Evolutionary conservation across 1,140 invertebrate species (phyloP), one percentile per base, ranked within the genome.

Genomic region (Drosophila persimilis): DNA sequence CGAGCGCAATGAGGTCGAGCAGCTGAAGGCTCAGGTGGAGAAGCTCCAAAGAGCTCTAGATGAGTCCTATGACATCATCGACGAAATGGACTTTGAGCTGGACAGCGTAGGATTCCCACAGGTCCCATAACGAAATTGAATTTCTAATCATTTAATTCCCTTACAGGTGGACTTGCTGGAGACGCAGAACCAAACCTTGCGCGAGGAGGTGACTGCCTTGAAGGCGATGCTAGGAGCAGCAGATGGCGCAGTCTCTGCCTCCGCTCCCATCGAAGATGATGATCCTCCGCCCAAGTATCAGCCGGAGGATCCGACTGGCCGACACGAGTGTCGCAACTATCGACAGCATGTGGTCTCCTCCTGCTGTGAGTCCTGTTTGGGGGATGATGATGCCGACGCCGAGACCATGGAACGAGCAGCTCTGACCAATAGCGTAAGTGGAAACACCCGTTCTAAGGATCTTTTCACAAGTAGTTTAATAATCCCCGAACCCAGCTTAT

Each of bases 71-170:
- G 90, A 91, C 39, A 91, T 91, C 17, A 91, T 91, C 29, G 90
- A 91, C 59, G 90, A 83, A 75, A 88, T 91, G 77, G 90, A 91
- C 47, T 91, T 91, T 56, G 90, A 91, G 50, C 48, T 91, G 46
- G 90, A 91, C 6, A 91, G 90, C 51, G 90, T 91, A 70, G 53
- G 67, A 50, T 43, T 6, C 1, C 0, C 7, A 17, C 2, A 39
- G 35, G 13, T 20, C 35, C 8, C 2, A 2, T 24, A 22, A 3
- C 29, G 2, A 9, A 17, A 9, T 0, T 0, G 11, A 22, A 0
- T 41, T 24, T 13, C n/a, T 13, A 54, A 29, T 41, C 0, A 47
- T 13, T 1, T 0, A 0, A 0, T 1, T 0, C 9, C 3, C 39
- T 50, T 39, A 0, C 26, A 90, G 89, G 75, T 90, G 22, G 89